Conservation (phyloP, 2,888 invertebrate genomes). For the Sphecodes monilicornis region DNA sequence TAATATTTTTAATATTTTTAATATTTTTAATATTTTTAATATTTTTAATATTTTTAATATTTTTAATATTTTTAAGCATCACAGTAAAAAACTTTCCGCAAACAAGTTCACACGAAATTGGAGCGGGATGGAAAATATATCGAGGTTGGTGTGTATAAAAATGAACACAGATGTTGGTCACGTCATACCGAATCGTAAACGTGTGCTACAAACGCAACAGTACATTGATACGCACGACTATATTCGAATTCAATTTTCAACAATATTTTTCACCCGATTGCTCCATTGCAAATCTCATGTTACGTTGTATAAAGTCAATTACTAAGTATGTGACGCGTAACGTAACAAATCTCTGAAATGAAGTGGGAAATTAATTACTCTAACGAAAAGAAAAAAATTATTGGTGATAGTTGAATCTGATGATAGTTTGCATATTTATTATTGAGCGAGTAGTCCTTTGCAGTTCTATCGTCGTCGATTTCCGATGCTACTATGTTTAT, state of each 20-base stretch:
- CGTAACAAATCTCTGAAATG: not conserved
- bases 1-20: no score
- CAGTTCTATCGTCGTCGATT: no score
- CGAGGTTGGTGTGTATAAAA: not conserved
- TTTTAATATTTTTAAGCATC: not conserved
- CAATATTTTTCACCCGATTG: not conserved
- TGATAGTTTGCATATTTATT: no score
- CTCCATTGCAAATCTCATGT: not conserved
- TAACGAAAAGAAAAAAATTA: not conserved
- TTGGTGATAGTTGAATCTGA: not conserved
- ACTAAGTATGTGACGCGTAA: not conserved
- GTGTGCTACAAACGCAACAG: not conserved
- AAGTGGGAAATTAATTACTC: not conserved
- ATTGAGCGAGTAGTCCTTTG: no score
- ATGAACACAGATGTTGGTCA: not conserved
- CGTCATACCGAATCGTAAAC: not conserved
- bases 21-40: no score
- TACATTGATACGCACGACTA: not conserved
- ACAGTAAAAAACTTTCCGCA: not conserved
- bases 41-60: no score
- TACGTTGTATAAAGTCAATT: not conserved
- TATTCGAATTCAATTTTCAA: not conserved
- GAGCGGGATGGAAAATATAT: not conserved
- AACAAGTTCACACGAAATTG: not conserved
- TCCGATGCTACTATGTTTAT: no score